Evolutionary conservation across 1,140 invertebrate species (phyloP), one percentile per base, ranked within the genome.

Genomic region (Sycophila sp.): DNA sequence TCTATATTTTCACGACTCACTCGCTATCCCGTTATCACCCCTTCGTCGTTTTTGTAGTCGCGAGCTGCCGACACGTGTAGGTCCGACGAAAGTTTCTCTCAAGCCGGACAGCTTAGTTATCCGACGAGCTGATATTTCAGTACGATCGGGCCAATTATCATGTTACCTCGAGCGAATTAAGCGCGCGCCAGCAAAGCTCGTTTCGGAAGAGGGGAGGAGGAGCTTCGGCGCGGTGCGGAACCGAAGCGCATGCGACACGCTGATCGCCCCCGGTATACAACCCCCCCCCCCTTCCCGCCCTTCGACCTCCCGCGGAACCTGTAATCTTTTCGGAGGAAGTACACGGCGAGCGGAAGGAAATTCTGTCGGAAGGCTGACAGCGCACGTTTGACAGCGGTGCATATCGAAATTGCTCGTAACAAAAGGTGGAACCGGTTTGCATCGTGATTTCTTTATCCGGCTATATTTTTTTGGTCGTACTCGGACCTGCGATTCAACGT

Each of bases 71-170:
- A 26, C 11, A 53, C 49, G 49, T 53, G 13, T 15, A 53, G 49
- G n/a, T 56, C 15, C 53, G 15, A 19, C 34, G 28, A 22, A 28
- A 32, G 13, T 32, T n/a, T 55, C 30, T 55, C 28, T 56, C 53
- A 30, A 36, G 17, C 28, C 19, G 28, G 28, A 56, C 53, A 36
- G n/a, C n/a, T n/a, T n/a, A n/a, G 53, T 56, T 36, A 30, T 30
- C 17, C 13, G 53, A 56, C 34, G 53, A 56, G 30, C 53, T 56
- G 53, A 56, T 56, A 36, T 56, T 56, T 56, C 53, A 56, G 53
- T 36, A 26, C 53, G 53, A 56, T 56, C 53, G 53, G 13, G 53
- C 32, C 53, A 36, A 56, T 56, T 56, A 56, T 56, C 22, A n/a
- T 36, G 53, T 56, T 56, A 56, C 53, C 32, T 36, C 30, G 30